Percentiles rank a stretch among this genome's conserved stretches.
Evolutionary conservation across 2,113 vertebrate genomes (phyloP).

Genomic region (Pycnonotus jocosus): DNA sequence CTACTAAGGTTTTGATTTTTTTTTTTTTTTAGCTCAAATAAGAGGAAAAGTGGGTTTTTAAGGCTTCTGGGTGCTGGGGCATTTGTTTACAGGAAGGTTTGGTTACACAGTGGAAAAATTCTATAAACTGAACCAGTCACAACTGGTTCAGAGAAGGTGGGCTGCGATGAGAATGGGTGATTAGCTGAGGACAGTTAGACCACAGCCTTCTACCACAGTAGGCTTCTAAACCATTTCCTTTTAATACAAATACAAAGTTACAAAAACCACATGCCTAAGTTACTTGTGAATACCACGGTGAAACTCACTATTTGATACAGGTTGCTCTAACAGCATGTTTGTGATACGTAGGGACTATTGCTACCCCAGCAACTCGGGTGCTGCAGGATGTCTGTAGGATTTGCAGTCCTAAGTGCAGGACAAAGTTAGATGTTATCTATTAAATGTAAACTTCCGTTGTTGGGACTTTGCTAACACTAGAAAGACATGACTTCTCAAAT

Average conservation of each 20-base stretch:
- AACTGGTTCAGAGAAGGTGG: background rate
- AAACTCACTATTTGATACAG: background rate
- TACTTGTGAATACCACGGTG: background rate
- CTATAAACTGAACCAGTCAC: background rate
- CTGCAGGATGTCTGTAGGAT: background rate
- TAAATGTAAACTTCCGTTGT: background rate
- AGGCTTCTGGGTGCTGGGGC: background rate
- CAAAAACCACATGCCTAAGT: background rate
- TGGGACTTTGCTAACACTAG: background rate
- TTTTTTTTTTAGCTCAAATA: background rate
- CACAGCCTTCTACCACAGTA: conserved; percentile 27
- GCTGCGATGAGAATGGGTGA: background rate
- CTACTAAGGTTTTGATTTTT: background rate
- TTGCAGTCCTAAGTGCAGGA: background rate
- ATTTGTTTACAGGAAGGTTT: background rate
- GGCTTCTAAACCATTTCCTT: background rate
- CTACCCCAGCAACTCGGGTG: background rate
- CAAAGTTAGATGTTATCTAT: background rate
- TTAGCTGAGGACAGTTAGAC: conserved; percentile 64
- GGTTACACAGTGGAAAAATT: conserved; percentile 58
- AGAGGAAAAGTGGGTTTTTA: background rate
- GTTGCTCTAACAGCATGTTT: background rate
- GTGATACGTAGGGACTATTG: background rate
- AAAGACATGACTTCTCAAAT: background rate
- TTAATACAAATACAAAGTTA: background rate